Evolutionary conservation across 2,888 invertebrate species (phyloP).

Genomic region (Diabrotica balteata): DNA sequence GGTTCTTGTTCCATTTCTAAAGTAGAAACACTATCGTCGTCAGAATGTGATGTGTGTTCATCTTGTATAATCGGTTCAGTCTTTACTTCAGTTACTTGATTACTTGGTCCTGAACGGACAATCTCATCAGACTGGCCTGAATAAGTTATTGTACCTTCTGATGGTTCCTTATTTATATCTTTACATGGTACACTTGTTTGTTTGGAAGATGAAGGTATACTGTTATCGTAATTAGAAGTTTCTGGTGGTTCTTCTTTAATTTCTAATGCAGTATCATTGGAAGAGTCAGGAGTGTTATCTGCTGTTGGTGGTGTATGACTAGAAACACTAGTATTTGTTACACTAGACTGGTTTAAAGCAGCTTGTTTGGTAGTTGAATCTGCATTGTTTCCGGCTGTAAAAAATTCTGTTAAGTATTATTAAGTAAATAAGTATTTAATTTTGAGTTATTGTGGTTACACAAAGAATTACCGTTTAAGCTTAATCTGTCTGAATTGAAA

Average conservation of each 20-base stretch:
- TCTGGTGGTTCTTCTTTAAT: background rate
- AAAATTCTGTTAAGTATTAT: no score
- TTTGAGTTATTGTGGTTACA: no score
- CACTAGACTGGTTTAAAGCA: no score
- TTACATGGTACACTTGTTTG: background rate
- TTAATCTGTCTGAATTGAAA: no score
- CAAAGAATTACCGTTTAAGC: no score
- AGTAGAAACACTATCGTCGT: background rate
- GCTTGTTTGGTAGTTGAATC: no score
- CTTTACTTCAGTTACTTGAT: background rate
- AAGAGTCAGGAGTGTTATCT: background rate
- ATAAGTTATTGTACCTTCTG: background rate
- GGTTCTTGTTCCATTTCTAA: conserved; percentile 1
- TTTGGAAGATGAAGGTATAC: background rate
- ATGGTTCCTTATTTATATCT: background rate
- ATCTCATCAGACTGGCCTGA: no score
- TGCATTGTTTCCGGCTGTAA: no score
- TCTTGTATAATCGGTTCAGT: no score
- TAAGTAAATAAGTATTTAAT: no score
- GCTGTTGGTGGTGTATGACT: background rate
- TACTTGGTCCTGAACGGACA: no score
- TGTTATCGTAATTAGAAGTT: background rate
- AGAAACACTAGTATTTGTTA: no score
- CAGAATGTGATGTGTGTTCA: background rate
- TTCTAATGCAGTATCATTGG: background rate